Evolutionary conservation across 2,888 invertebrate species (phyloP), one percentile per base, ranked within the genome.

Genomic region (Quadroppia sp.): DNA sequence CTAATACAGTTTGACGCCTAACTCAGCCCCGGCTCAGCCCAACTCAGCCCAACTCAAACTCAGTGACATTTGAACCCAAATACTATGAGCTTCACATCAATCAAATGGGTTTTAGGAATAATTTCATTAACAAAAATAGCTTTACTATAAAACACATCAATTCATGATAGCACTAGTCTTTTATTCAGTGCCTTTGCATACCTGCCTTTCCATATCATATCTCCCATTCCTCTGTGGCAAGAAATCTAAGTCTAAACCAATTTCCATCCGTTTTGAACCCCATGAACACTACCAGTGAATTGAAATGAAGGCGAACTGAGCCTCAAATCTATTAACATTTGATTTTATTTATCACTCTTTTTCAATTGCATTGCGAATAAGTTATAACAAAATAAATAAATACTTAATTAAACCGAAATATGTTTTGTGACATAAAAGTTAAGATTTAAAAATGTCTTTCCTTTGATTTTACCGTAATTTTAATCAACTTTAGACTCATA

Each of bases 391-490:
- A 36, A 36, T 36, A 36, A 36, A 36, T 36, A 7, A 36, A 36
- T 36, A 36, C 9, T 36, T 36, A 36, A 36, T 36, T 7, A 36
- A 36, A 36, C 4, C 36, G 6, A 36, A 36, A 36, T 9, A 4
- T 36, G 4, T 7, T 4, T 36, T 36, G n/a, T 36, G 36, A 36
- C 36, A 36, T 36, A 7, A 36, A 36, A 36, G 4, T 36, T 36
- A 7, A 7, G 9, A 7, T 36, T 36, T 36, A 36, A 9, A 36
- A 9, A 36, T 50, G 30, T 4, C 3, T 32, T 67, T 7, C 32
- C 67, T 67, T 67, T 67, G 67, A 67, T 42, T 67, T 7, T 40
- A 36, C 67, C 67, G 67, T 67, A 67, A 67, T 67, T 67, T 20
- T 53, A 53, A 53, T 53, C 53, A 25, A 53, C 53, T 53, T 7